Evolutionary conservation across 2,113 vertebrate species (phyloP).

Genomic region (Calyptommatus sinebrachiatus): DNA sequence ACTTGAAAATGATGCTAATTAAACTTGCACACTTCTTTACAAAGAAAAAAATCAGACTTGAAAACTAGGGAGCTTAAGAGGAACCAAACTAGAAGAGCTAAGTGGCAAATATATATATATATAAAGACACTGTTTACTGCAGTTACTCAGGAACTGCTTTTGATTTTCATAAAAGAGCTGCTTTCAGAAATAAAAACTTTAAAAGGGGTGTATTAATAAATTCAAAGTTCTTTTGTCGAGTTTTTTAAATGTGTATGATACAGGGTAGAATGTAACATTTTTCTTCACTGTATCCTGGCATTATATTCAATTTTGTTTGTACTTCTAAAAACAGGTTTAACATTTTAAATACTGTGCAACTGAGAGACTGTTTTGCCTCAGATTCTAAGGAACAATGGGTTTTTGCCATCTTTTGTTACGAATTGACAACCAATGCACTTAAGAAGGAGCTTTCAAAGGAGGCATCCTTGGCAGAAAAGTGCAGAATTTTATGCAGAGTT

Average conservation of each 20-base stretch:
- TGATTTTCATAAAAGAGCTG: slow-evolving; percentile 78
- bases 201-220: slow-evolving; percentile 73
- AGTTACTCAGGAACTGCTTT: slow-evolving; percentile 83
- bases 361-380: slow-evolving; percentile 60
- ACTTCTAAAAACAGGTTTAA: slow-evolving; percentile 61
- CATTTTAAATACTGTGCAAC: slow-evolving; percentile 49
- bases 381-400: slow-evolving; percentile 58
- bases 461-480: slow-evolving; percentile 58
- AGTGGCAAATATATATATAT: slow-evolving; percentile 65
- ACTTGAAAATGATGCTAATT: slow-evolving; percentile 64
- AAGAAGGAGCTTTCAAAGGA: slow-evolving; percentile 59
- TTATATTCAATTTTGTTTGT: slow-evolving; percentile 66
- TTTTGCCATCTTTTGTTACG: slow-evolving; percentile 63
- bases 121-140: slow-evolving; percentile 80
- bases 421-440: slow-evolving; percentile 71
- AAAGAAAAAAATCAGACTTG: slow-evolving; percentile 68
- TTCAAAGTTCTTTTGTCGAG: slow-evolving; percentile 62
- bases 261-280: slow-evolving; percentile 75
- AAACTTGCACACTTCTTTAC: slow-evolving; percentile 74
- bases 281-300: slow-evolving; percentile 65
- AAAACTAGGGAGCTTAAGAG: slow-evolving; percentile 67
- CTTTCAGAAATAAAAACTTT: slow-evolving; percentile 75
- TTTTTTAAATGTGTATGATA: slow-evolving; percentile 69
- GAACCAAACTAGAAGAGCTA: slow-evolving; percentile 75
- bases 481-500: slow-evolving; percentile 71